Evolutionary conservation across 1,140 invertebrate species (phyloP).

Genomic region (Diuraphis noxia): DNA sequence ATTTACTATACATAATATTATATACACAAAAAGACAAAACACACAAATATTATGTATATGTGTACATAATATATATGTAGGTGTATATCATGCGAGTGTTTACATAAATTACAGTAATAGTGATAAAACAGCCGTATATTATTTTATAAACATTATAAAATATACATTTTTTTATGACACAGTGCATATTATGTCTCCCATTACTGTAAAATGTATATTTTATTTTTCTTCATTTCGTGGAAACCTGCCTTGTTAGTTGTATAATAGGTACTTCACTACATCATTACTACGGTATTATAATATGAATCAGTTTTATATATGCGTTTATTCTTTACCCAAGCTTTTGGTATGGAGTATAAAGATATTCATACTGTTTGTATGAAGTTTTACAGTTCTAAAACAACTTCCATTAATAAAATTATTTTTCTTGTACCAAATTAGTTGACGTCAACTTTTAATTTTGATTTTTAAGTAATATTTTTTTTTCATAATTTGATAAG

Average conservation of each 20-base stretch:
- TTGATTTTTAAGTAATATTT: not conserved
- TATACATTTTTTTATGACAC: conserved; percentile 1
- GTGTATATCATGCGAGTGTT: not conserved
- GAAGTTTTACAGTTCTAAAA: not conserved
- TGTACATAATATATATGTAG: not conserved
- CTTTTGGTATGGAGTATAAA: not conserved
- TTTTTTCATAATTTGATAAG: not conserved
- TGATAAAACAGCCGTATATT: not conserved
- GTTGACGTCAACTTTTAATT: not conserved
- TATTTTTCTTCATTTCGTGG: not conserved
- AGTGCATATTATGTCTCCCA: not conserved
- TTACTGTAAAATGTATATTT: conserved; percentile 10
- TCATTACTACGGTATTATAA: conserved; percentile 3
- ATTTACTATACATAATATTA: not conserved
- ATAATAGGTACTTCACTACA: not conserved
- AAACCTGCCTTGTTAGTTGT: not conserved
- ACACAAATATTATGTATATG: not conserved
- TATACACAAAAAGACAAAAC: not conserved
- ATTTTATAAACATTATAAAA: conserved; percentile 4
- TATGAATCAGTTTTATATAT: not conserved
- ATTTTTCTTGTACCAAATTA: not conserved
- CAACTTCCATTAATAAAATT: not conserved
- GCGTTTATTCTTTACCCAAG: not conserved
- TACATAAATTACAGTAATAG: conserved; percentile 1
- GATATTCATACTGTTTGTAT: not conserved